A percentile compares a stretch with the other conserved stretches of the same genome.
These are phyloP conservation scores for Ictidomys tridecemlineatus DNA, from an alignment of 2,113 vertebrate genomes.

Conservation along the genomic window DNA sequence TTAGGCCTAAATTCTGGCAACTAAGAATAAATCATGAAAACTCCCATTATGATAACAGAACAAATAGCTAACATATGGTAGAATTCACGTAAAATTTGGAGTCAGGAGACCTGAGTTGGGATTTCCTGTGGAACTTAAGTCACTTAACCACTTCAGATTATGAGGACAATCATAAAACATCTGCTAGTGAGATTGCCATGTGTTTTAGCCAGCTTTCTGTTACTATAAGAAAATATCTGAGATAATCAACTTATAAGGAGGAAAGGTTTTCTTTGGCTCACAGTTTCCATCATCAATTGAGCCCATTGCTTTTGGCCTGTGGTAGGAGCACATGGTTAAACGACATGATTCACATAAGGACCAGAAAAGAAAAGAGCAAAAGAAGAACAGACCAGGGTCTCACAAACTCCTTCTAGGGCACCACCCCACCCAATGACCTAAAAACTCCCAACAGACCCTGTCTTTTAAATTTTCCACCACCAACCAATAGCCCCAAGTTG, in stretches of 20 bases:
- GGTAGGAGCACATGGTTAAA: too few relatives aligned
- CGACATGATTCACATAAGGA: neutral
- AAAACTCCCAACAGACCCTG: neutral
- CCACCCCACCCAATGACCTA: neutral
- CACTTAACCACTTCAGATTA: neutral
- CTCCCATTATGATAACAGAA: neutral
- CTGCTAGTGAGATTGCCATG: too few relatives aligned
- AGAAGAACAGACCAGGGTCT: neutral
- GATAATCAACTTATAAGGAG: neutral
- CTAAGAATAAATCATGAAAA: neutral
- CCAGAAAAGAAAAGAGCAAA: neutral
- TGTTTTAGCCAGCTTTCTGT: neutral
- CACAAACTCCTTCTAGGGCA: neutral
- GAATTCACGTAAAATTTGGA: neutral
- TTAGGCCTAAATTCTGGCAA: constrained; percentile 30
- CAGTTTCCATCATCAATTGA: neutral
- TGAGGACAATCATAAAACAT: neutral
- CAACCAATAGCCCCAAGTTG: neutral
- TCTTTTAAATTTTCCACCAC: neutral
- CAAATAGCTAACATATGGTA: neutral
- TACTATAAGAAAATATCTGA: neutral
- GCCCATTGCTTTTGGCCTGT: neutral
- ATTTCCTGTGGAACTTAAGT: neutral
- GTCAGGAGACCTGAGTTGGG: neutral
- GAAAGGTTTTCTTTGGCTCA: neutral